Evolutionary conservation across 2,888 invertebrate genomes (phyloP), one percentile per base, ranked within the genome.

Genomic region (Flabesymbios commensalis): DNA sequence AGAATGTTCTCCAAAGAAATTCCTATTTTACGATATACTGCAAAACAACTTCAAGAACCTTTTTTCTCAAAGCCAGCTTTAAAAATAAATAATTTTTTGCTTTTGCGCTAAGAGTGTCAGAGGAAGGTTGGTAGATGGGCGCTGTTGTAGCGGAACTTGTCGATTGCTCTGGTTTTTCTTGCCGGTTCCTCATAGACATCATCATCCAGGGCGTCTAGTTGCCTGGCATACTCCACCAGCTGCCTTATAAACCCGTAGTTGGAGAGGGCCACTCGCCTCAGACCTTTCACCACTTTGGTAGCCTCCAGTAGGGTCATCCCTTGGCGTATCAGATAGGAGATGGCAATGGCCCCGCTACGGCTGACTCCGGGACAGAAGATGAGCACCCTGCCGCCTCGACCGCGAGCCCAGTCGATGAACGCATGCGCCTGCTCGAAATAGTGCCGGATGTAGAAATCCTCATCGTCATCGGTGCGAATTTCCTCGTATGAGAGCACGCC

Each of bases 181-280:
- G 61, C 64, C 1, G 19, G 10, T 2, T 55, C 33, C 22, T 39
- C 17, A 2, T 48, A 17, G 10, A 42, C 41, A 3, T 64, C 57
- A 10, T 54, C 45, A 24, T 67, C 67, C 43, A 67, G 58, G 45
- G 49, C 39, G 33, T 42, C 42, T 4, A 36, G 47, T 17, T 36
- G 28, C n/a, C 67, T 45, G 17, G 64, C 67, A 42, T 55, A 67
- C 28, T n/a, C 14, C 1, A 67, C 61, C 47, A 67, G 58, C 52
- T 66, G 59, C 51, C 39, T 22, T 55, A 67, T 67, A 54, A 65
- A 67, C 48, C 57, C 54, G n/a, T 17, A 29, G 60, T 67, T 62
- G 49, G 67, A 61, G 19, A 67, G 60, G 17, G 57, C 65, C 28
- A 57, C 54, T n/a, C 65, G 43, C 1, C 67, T 57, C 22, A 57